Conservation (phyloP, 2,113 vertebrate genomes). For the Urocynchramus pylzowi region DNA sequence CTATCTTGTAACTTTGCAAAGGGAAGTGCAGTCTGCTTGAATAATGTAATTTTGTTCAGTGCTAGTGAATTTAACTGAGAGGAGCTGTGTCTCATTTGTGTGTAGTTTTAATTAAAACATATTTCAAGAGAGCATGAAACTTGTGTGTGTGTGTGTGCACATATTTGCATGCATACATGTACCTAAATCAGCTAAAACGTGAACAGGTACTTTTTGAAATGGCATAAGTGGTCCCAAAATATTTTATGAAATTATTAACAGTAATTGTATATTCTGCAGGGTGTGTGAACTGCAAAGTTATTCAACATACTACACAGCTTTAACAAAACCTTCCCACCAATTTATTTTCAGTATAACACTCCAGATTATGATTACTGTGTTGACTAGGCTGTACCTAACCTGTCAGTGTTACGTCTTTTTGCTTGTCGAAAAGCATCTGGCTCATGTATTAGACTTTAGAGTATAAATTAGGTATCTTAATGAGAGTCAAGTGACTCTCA, state of each 20-base stretch:
- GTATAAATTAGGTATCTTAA: not conserved
- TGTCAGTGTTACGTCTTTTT: not conserved
- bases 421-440: not conserved
- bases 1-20: not conserved
- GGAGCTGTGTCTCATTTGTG: not conserved
- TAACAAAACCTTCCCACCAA: not conserved
- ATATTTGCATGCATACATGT: not conserved
- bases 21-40: not conserved
- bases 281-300: not conserved
- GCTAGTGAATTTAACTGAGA: not conserved
- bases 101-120: not conserved
- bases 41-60: not conserved
- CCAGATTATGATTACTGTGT: not conserved
- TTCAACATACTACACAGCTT: not conserved
- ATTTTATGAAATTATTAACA: not conserved
- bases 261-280: not conserved
- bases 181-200: not conserved
- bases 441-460: not conserved
- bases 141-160: not conserved
- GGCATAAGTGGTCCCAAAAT: fast-evolving
- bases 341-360: not conserved
- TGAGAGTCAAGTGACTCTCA: not conserved
- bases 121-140: not conserved
- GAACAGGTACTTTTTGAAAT: not conserved
- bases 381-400: not conserved